A percentile compares a stretch with the other conserved stretches of the same genome.
Conservation (phyloP, 2,888 invertebrate species). For the Temnothorax rugatulus region DNA sequence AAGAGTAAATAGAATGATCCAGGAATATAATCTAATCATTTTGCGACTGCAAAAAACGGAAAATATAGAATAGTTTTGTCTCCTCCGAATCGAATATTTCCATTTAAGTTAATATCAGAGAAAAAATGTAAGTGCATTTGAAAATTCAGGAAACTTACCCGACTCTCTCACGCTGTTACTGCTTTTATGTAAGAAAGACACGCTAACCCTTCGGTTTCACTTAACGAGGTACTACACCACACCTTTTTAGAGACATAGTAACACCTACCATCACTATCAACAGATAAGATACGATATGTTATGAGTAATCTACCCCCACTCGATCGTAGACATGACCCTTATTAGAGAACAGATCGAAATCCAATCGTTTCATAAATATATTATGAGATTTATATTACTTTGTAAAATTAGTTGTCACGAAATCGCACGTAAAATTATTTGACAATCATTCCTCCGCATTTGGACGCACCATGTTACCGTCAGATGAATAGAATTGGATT, state of each 20-base stretch:
- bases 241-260: slow-evolving; percentile 80
- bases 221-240: slow-evolving; percentile 78
- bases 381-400: not conserved
- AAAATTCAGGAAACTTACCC: slow-evolving; percentile 9
- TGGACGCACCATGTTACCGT: no score
- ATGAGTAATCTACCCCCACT: slow-evolving; percentile 78
- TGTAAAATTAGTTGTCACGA: not conserved
- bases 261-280: slow-evolving; percentile 82
- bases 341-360: slow-evolving; percentile 31
- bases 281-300: slow-evolving; percentile 83
- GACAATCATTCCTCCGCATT: not conserved
- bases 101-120: not conserved
- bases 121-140: not conserved
- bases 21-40: slow-evolving; percentile 45
- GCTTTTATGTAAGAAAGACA: slow-evolving; percentile 43
- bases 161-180: not conserved
- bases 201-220: slow-evolving; percentile 57
- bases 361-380: slow-evolving; percentile 20
- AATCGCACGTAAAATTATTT: not conserved
- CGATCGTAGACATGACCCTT: slow-evolving; percentile 55
- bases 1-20: slow-evolving; percentile 36
- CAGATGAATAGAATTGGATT: not conserved
- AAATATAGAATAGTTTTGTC: not conserved
- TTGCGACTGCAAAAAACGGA: not conserved
- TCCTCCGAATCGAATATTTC: not conserved